A percentile compares a stretch with the other conserved stretches of the same genome.
phyloP scores from a whole-genome alignment of 1,140 invertebrate genomes.

The Latrodectus geometricus region DNA sequence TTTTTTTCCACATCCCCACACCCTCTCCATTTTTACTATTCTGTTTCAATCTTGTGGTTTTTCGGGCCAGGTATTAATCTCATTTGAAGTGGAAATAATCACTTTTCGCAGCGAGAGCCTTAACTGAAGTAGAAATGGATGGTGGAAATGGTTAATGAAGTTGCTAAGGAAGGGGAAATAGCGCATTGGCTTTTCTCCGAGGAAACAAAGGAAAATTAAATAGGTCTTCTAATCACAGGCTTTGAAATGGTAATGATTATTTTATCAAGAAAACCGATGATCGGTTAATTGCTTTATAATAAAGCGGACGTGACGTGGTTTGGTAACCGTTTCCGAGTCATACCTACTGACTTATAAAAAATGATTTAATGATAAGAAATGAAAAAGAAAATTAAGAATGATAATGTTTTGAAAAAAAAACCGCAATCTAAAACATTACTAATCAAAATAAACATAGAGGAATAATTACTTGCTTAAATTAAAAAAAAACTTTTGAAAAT shows the following conservation, averaged over 20 bases:
- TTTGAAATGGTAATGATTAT: conserved; percentile 46
- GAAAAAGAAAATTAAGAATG: too few relatives aligned
- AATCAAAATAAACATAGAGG: too few relatives aligned
- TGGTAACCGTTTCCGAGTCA: neutral
- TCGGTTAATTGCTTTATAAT: neutral
- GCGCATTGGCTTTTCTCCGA: neutral
- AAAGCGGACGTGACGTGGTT: neutral
- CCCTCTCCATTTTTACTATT: neutral
- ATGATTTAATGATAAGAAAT: too few relatives aligned
- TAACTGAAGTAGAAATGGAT: neutral
- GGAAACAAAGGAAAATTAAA: conserved; percentile 17
- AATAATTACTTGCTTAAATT: too few relatives aligned
- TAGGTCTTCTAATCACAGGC: conserved; percentile 3
- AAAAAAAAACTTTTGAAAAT: too few relatives aligned
- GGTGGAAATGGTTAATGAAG: conserved; percentile 28
- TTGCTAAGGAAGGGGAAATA: neutral
- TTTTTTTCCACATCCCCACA: neutral
- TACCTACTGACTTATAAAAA: too few relatives aligned
- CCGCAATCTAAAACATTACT: too few relatives aligned
- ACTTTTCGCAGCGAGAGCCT: conserved; percentile 28
- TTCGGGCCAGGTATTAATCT: conserved; percentile 18
- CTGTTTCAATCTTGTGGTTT: conserved; percentile 49
- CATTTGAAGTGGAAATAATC: conserved; percentile 52
- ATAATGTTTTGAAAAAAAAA: too few relatives aligned
- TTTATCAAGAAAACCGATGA: neutral